Evolutionary conservation across 2,888 invertebrate species (phyloP), one percentile per base, ranked within the genome.

Genomic region (Balanococcus diminutus): DNA sequence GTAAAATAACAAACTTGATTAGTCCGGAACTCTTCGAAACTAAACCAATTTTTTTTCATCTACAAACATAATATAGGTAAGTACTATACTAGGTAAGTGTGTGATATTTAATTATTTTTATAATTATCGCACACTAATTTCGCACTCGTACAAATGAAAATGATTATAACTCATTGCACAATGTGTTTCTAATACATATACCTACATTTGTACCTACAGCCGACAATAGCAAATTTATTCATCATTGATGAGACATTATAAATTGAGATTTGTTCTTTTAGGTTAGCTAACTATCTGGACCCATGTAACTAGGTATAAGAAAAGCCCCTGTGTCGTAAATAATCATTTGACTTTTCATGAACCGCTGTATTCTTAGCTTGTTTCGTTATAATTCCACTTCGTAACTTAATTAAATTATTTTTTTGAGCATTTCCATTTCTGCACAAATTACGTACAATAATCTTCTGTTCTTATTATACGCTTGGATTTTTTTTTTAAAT

Each of bases 231-330:
- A 28, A 67, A 67, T 67, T 67, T 67, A 67, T 67, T 67, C 67
- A 67, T 67, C 28, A 31, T 67, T 67, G 67, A 67, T 67, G 67
- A 67, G 67, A 67, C 67, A 67, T 61, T 61, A 61, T 67, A 67
- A 67, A 67, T 67, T 67, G 67, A 67, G 28, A 67, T 67, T 67
- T 28, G 25, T 67, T 67, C 67, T 28, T 28, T 67, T 67, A 19
- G 28, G 25, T 67, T 67, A 28, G 14, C 16, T 14, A 28, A n/a
- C n/a, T n/a, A n/a, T n/a, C n/a, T n/a, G n/a, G 25, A 28, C 67
- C 28, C 0, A 67, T 67, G 67, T 28, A 28, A 67, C 31, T 61
- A 1, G 6, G 56, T 42, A 42, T 8, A 36, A 36, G 36, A 36
- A 42, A 56, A 67, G n/a, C n/a, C n/a, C n/a, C n/a, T 67, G 16